Conservation (phyloP, 1,140 invertebrate species). For the Euschistus heros region DNA sequence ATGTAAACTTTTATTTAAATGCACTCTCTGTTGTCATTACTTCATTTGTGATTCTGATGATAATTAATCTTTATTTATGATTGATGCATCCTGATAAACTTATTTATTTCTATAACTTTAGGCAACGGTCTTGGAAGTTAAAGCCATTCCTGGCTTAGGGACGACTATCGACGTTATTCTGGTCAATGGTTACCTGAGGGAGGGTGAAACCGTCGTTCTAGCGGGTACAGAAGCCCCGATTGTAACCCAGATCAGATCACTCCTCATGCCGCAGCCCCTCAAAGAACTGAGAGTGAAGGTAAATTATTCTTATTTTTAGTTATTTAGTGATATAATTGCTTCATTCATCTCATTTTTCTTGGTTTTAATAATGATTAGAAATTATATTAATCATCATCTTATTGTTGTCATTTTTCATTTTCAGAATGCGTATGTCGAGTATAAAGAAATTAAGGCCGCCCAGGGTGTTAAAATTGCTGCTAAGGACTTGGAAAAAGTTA, state of each 20-base stretch:
- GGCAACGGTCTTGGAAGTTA: slow-evolving; percentile 97
- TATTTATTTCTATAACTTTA: slow-evolving; percentile 23
- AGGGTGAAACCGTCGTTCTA: slow-evolving; percentile 89
- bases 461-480: slow-evolving; percentile 98
- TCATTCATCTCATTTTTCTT: background rate
- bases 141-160: slow-evolving; percentile 92
- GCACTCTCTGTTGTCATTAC: background rate
- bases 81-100: too few species aligned
- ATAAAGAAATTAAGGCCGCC: slow-evolving; percentile 89
- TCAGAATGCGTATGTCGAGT: slow-evolving; percentile 88
- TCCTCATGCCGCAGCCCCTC: slow-evolving; percentile 95
- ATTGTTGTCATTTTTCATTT: slow-evolving; percentile 31
- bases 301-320: slow-evolving; percentile 25
- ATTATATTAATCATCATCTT: background rate
- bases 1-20: background rate
- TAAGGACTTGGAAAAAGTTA: slow-evolving; percentile 95
- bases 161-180: slow-evolving; percentile 99
- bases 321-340: background rate
- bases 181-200: slow-evolving; percentile 84
- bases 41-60: too few species aligned
- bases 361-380: background rate
- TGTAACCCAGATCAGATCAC: slow-evolving; percentile 90
- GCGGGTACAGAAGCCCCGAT: slow-evolving; percentile 98
- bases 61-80: too few species aligned
- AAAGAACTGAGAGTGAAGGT: slow-evolving; percentile 96